Evolutionary conservation across 2,888 invertebrate genomes (phyloP), one percentile per base, ranked within the genome.

Genomic region (Ganaspis brasiliensis): DNA sequence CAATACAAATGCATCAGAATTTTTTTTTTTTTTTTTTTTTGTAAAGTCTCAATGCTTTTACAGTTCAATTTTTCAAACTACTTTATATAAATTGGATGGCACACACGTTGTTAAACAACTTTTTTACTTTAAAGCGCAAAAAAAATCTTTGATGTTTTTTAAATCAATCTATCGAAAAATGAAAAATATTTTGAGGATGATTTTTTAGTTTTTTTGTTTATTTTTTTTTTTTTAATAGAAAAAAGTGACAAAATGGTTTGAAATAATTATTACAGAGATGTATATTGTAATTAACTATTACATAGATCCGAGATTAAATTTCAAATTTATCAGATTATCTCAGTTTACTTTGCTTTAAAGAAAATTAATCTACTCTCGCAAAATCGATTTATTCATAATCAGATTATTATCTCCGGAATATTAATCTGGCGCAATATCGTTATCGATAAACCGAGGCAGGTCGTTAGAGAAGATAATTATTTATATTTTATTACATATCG

Each of bases 401-500:
- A 67, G 45, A 67, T 67, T 45, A 24, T 67, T 67, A 67, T 45
- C 63, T 21, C 21, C 21, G 45, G 21, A 40, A 45, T 67, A 45
- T 67, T 67, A 67, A 67, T 67, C 67, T 24, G 24, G 14, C 45
- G 45, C 24, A 45, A 67, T 67, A 40, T 40, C 67, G 16, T 67
- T 40, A 67, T 26, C 67, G 24, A 67, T 45, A 67, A 40, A 45
- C 21, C 45, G 21, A 45, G 24, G 80, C 80, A 77, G 79, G 75
- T 85, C 83, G 82, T 85, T 87, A 82, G 80, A 79, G 77, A 75
- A 83, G 80, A 84, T 85, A 86, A 86, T 87, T 87, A 88, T 86
- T 86, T 85, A 83, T 83, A 87, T 87, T 87, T 87, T 87, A 87
- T 87, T 87, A 84, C 82, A 87, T 83, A 83, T 84, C 84, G 76